Evolutionary conservation across 2,113 vertebrate species (phyloP).

Genomic region (Hippocampus guttulatus): DNA sequence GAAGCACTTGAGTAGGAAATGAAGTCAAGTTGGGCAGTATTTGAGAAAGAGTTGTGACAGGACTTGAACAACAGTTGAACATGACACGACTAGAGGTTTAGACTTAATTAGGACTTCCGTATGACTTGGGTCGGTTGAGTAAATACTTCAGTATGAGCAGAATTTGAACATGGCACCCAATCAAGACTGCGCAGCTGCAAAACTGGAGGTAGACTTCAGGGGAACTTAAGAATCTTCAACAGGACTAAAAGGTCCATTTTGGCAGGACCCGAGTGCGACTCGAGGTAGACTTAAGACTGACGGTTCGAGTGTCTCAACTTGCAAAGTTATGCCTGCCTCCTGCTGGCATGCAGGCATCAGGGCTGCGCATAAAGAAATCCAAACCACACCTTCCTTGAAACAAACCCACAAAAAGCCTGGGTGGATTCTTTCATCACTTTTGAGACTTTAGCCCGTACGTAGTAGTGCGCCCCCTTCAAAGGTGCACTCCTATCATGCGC

Average conservation of each 20-base stretch:
- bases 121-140: too few relatives aligned
- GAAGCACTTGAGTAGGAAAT: neutral
- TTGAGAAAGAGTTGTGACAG: neutral
- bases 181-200: neutral
- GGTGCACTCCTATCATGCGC: conserved; percentile 63
- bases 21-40: neutral
- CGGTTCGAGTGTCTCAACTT: conserved; percentile 14
- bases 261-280: neutral
- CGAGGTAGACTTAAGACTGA: neutral
- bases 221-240: neutral
- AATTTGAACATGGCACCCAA: too few relatives aligned
- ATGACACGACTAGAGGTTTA: neutral
- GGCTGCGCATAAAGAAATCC: conserved; percentile 34
- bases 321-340: conserved; percentile 46
- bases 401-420: conserved; percentile 46
- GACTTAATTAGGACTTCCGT: neutral
- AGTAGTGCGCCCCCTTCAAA: conserved; percentile 58
- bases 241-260: neutral
- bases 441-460: conserved; percentile 57
- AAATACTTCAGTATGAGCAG: neutral
- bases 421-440: conserved; percentile 58
- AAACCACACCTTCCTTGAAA: conserved; percentile 36
- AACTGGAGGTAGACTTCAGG: neutral
- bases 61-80: neutral
- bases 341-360: conserved; percentile 42